These are phyloP conservation scores for Crocodylus rhombifer DNA, from an alignment of 2,797 vertebrate genomes.

Conservation along the genomic window DNA sequence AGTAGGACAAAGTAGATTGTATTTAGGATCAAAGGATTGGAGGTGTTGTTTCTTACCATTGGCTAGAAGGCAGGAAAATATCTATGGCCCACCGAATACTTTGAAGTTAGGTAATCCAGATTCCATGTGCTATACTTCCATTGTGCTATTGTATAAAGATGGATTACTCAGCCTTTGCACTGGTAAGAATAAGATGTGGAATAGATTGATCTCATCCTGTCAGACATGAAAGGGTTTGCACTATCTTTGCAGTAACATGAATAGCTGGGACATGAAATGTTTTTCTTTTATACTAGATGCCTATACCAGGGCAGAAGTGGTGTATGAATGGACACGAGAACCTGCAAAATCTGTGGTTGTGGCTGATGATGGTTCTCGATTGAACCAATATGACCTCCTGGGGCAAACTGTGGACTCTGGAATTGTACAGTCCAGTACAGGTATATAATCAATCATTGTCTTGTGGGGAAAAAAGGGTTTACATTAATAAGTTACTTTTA, in stretches of 20 bases:
- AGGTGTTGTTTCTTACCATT: not conserved
- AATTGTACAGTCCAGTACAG: conserved; percentile 97
- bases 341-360: conserved; percentile 95
- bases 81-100: not conserved
- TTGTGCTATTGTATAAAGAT: not conserved
- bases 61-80: not conserved
- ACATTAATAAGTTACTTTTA: not conserved
- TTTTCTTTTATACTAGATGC: conserved; percentile 86
- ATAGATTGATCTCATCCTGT: not conserved
- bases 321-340: conserved; percentile 96
- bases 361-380: conserved; percentile 95
- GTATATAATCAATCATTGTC: conserved; percentile 75
- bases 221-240: not conserved
- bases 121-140: not conserved
- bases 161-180: not conserved
- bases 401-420: conserved; percentile 96
- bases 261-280: not conserved
- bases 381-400: conserved; percentile 98
- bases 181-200: not conserved
- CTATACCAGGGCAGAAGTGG: conserved; percentile 96
- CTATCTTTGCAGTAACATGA: not conserved
- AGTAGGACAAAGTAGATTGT: not conserved
- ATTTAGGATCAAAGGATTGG: not conserved
- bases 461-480: not conserved
- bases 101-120: not conserved